A percentile compares a stretch with the other conserved stretches of the same genome.
Conservation (phyloP, 2,888 invertebrate genomes). For the Lampropteryx suffumata region DNA sequence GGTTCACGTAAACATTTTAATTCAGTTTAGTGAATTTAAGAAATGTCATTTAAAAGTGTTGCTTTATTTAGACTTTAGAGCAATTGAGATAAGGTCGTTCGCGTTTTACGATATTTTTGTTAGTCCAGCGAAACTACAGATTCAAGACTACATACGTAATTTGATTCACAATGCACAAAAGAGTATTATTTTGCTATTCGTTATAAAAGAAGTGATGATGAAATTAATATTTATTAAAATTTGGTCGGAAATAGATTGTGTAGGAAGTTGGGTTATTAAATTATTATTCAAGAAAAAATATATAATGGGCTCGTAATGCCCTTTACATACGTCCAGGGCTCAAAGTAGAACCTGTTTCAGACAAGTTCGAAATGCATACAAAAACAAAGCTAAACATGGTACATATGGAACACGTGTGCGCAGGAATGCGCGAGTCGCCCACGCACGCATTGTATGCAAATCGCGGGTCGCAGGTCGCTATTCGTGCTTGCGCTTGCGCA, state of each 20-base stretch:
- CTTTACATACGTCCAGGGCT: constrained; percentile 15
- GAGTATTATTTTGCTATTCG: no score
- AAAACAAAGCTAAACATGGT: constrained; percentile 31
- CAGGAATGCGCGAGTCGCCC: constrained; percentile 61
- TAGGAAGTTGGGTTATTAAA: constrained; percentile 11
- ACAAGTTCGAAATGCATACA: constrained; percentile 24
- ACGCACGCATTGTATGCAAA: constrained; percentile 81
- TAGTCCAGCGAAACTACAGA: no score
- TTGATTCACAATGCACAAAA: no score
- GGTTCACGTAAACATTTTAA: no score
- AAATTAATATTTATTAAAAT: no score
- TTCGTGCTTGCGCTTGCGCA: constrained; percentile 47
- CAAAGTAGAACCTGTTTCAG: constrained; percentile 25
- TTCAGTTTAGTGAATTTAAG: no score
- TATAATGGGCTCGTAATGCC: constrained; percentile 14
- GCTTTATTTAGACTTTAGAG: no score
- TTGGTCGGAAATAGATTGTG: not conserved
- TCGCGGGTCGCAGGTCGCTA: constrained; percentile 77
- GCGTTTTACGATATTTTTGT: no score
- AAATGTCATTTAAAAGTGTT: no score
- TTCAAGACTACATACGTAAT: no score
- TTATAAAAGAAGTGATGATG: no score
- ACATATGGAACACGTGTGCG: constrained; percentile 46
- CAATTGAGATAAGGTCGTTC: no score
- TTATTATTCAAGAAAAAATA: constrained; percentile 17